A percentile compares a stretch with the other conserved stretches of the same genome.
Conservation (phyloP, 1,140 invertebrate genomes). For the Reticulitermes speratus region DNA sequence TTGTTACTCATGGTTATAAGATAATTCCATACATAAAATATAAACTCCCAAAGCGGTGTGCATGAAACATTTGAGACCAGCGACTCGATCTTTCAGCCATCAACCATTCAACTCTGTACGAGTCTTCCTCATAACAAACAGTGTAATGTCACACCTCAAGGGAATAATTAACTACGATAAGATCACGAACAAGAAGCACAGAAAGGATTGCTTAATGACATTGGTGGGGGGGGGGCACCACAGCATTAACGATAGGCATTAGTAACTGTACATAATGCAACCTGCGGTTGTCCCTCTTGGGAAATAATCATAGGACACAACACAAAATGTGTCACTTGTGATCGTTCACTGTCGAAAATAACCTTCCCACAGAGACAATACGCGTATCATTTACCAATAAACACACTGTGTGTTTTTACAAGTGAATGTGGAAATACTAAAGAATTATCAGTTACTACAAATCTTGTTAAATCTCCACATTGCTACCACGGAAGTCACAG, state of each 20-base stretch:
- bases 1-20: not conserved
- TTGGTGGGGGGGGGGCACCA: too few species aligned
- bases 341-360: too few species aligned
- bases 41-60: not conserved
- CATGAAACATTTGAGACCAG: not conserved
- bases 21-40: not conserved
- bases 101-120: not conserved
- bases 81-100: not conserved
- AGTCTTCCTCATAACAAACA: not conserved
- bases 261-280: not conserved
- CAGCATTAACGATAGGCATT: not conserved
- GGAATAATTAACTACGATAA: not conserved
- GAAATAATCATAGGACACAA: not conserved
- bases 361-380: too few species aligned
- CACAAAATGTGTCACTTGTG: not conserved
- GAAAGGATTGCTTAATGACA: constrained; percentile 6
- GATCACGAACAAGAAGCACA: not conserved
- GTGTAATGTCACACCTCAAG: not conserved
- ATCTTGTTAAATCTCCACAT: too few species aligned
- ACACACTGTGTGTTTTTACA: too few species aligned
- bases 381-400: too few species aligned
- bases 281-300: not conserved
- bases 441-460: too few species aligned
- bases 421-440: too few species aligned
- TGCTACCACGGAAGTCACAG: too few species aligned